Percentiles rank a stretch among this genome's conserved stretches.
These are phyloP conservation scores for Mythimna vitellina DNA, from an alignment of 2,888 invertebrate species.

Conservation along the genomic window DNA sequence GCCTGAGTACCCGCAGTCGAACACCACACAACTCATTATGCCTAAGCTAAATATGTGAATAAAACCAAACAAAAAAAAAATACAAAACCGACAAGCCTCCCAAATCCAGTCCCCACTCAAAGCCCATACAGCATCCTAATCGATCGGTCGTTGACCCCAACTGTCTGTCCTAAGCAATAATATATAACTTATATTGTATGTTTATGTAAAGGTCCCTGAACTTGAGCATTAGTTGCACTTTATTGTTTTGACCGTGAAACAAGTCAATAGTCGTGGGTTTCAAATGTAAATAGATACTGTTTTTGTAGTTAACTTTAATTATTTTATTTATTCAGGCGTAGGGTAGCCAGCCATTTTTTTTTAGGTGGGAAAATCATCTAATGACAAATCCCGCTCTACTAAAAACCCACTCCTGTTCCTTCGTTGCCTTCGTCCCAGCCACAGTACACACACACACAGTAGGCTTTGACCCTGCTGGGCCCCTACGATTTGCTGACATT, in stretches of 20 bases:
- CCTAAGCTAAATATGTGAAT: neutral
- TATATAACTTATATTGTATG: conserved; percentile 62
- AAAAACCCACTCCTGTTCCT: no score
- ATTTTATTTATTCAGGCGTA: no score
- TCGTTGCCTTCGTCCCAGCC: no score
- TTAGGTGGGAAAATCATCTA: no score
- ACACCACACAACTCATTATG: no score
- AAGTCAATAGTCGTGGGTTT: neutral
- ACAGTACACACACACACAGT: no score
- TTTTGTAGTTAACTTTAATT: neutral
- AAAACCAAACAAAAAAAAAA: neutral
- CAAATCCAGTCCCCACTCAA: conserved; percentile 66
- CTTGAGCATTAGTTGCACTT: conserved; percentile 56
- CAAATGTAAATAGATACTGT: neutral
- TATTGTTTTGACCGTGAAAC: conserved; percentile 46
- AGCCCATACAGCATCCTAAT: conserved; percentile 82
- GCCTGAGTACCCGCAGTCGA: no score
- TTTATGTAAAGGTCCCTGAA: conserved; percentile 67
- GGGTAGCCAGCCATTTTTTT: no score
- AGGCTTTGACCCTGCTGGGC: no score
- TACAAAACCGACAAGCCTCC: neutral
- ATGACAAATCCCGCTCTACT: no score
- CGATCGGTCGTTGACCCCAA: conserved; percentile 79
- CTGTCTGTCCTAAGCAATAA: conserved; percentile 78
- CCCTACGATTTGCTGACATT: no score